phyloP scores from a whole-genome alignment of 2,888 invertebrate genomes.

The Crematogaster levior region DNA sequence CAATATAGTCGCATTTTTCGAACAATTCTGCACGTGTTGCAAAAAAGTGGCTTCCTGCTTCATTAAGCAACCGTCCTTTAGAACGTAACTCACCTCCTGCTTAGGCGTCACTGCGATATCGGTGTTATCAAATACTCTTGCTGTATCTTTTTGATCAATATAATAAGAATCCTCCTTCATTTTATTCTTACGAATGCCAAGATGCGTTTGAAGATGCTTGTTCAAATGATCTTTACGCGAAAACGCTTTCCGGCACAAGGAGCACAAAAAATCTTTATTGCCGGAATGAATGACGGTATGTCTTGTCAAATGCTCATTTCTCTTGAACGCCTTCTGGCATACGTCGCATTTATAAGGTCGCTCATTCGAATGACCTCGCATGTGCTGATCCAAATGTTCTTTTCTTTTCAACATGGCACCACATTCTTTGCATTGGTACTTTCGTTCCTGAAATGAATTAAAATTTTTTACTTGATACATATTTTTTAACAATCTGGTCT shows the following conservation, averaged over 20 bases:
- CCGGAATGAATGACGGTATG: slow-evolving; percentile 87
- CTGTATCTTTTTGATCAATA: slow-evolving; percentile 74
- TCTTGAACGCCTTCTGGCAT: slow-evolving; percentile 86
- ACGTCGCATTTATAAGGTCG: slow-evolving; percentile 85
- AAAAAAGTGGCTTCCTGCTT: slow-evolving; percentile 80
- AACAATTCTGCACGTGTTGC: slow-evolving; percentile 78
- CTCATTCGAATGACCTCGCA: slow-evolving; percentile 86
- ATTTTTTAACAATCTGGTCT: background rate
- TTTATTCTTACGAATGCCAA: slow-evolving; percentile 81
- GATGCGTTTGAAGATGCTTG: slow-evolving; percentile 86
- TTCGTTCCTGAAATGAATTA: slow-evolving; percentile 82
- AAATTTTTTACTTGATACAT: background rate
- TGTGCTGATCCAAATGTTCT: slow-evolving; percentile 86
- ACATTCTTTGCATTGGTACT: slow-evolving; percentile 86
- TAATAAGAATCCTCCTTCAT: slow-evolving; percentile 78
- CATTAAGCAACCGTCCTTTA: slow-evolving; percentile 77
- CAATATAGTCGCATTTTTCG: slow-evolving; percentile 82
- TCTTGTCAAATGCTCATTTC: slow-evolving; percentile 87
- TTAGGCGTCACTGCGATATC: slow-evolving; percentile 72
- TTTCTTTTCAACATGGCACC: slow-evolving; percentile 87
- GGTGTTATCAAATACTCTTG: slow-evolving; percentile 68
- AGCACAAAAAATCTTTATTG: slow-evolving; percentile 86
- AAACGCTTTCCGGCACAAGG: slow-evolving; percentile 86
- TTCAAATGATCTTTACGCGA: slow-evolving; percentile 86
- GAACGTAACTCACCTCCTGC: slow-evolving; percentile 77